A percentile compares a stretch with the other conserved stretches of the same genome.
Conservation (phyloP, 1,140 invertebrate species). For the Heliconius nattereri region DNA sequence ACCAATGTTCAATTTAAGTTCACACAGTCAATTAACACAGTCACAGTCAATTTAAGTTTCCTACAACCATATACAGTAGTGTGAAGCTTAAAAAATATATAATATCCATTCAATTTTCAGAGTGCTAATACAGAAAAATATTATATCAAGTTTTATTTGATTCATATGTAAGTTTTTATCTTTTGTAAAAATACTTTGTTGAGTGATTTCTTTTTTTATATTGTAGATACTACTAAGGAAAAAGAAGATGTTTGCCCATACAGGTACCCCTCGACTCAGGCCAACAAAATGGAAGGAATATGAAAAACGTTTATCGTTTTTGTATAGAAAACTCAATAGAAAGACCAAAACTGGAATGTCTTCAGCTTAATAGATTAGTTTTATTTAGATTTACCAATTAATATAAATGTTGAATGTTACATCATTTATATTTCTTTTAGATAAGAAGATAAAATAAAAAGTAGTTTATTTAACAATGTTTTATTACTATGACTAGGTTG, state of each 20-base stretch:
- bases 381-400: constrained; percentile 16
- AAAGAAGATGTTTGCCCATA: constrained; percentile 83
- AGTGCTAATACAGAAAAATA: too few relatives aligned
- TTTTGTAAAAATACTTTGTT: not conserved
- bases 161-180: too few relatives aligned
- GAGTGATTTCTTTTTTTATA: not conserved
- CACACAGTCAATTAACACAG: too few relatives aligned
- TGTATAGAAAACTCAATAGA: constrained; percentile 89
- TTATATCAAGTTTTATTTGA: too few relatives aligned
- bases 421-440: not conserved
- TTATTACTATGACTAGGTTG: constrained; percentile 5
- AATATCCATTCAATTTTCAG: too few relatives aligned
- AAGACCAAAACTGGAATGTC: constrained; percentile 88
- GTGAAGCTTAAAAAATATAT: too few relatives aligned
- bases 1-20: too few relatives aligned
- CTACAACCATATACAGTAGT: too few relatives aligned
- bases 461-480: not conserved
- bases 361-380: constrained; percentile 35
- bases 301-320: constrained; percentile 86
- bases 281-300: constrained; percentile 90
- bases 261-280: constrained; percentile 82
- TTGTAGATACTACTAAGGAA: constrained; percentile 87
- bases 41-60: too few relatives aligned
- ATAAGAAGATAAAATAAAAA: not conserved
- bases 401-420: not conserved